Evolutionary conservation across 2,888 invertebrate genomes (phyloP), one percentile per base, ranked within the genome.

Genomic region (Dolichomitus sp.): DNA sequence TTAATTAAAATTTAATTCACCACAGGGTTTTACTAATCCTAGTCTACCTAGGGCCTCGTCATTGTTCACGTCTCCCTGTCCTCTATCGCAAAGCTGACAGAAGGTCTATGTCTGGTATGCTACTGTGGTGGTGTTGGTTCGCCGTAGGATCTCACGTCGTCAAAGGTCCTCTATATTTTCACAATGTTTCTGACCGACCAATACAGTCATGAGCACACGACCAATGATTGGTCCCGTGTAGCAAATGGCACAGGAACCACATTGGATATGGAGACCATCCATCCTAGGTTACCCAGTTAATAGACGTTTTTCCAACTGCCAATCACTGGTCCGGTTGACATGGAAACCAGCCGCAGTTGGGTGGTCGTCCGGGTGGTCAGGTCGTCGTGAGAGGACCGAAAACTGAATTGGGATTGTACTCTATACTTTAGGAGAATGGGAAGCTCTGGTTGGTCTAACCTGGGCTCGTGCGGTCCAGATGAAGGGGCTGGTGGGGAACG

Each of bases 1-100:
- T 92, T 91, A 90, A 92, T 92, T 92, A 92, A 92, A 92, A 90
- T 92, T 90, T 88, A 90, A 92, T 91, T 91, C 89, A 84, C 76
- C 79, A 75, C 73, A 73, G 86, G 89, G 88, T 88, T 91, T 89
- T 87, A 85, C 88, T 91, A 91, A 91, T 91, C 91, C 88, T 65
- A 81, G 65, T 72, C 68, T 68, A 63, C 52, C 80, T 63, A 65
- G 59, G 70, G 72, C 68, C 80, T 69, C 63, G 80, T 59, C 61
- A 69, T 73, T 83, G 70, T 63, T 66, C 80, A 65, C 66, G 33
- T 66, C 9, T 17, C 69, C 72, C 66, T 79, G 54, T 78, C 66
- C 37, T 68, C 50, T 66, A 37, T 73, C 45, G 52, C 30, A 65
- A 68, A 61, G 23, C 61, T 27, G 54, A n/a, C 63, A 27, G 52